Evolutionary conservation across 2,797 vertebrate genomes (phyloP), one percentile per base, ranked within the genome.

Genomic region (Kryptopterus vitreolus): DNA sequence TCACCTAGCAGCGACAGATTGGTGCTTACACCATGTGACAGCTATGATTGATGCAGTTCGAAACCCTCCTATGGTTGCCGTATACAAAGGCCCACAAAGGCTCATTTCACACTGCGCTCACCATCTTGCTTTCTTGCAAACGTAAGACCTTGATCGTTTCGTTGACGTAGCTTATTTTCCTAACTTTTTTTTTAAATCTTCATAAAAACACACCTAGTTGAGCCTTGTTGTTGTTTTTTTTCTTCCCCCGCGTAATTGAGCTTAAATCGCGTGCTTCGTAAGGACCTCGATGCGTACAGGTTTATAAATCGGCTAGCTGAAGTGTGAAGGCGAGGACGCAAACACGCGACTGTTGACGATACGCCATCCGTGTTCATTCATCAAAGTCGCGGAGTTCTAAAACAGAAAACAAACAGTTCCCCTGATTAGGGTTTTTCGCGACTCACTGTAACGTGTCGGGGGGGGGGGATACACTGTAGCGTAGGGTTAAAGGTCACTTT

Each of bases 121-220:
- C 83, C 87, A n/a, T 86, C 82, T 88, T 77, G 86, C 58, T 78
- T 86, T 88, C 18, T 55, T 79, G 48, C 87, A 4, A 65, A 24
- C 3, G 74, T 52, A 63, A 76, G 15, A 53, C 55, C 84, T 20
- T 74, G 84, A 88, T 89, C 88, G 87, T 90, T 94, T 92, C 88
- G 87, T 91, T 89, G 88, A 87, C 84, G 76, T n/a, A 89, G 92
- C 94, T 94, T 94, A 91, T 95, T 95, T 95, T 92, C 81, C 26
- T 13, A 43, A 43, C 38, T 43, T 43, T 43, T 69, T 12, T 31
- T 29, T 52, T 33, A 13, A 53, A 50, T 86, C 80, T 85, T 89
- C 87, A 86, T 82, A 92, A 93, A 89, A 52, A 87, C 87, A 77
- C 82, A 75, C 24, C 3, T 38, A 77, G 59, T 80, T 72, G 69